Percentiles rank a stretch among this genome's conserved stretches.
These are phyloP conservation scores for Lasioglossum malachurum DNA, from an alignment of 2,888 invertebrate genomes.

Conservation along the genomic window DNA sequence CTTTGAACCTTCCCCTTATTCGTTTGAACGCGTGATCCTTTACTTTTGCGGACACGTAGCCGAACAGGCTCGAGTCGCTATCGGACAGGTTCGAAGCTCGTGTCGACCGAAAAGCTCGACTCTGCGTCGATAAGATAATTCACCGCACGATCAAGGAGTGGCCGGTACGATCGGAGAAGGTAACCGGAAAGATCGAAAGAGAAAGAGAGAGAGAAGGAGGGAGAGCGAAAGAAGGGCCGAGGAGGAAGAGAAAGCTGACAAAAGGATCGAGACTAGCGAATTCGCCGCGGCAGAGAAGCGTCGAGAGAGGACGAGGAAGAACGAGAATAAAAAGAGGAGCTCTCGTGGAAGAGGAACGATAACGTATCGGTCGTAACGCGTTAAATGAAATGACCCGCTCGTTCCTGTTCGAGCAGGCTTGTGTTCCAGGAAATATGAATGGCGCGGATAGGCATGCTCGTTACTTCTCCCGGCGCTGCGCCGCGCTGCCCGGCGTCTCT, in stretches of 20 bases:
- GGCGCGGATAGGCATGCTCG: slow-evolving; percentile 59
- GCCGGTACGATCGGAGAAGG: neutral
- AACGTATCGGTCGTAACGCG: slow-evolving; percentile 69
- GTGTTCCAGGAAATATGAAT: slow-evolving; percentile 71
- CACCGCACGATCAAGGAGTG: neutral
- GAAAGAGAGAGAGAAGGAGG: too few relatives aligned
- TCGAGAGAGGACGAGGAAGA: neutral
- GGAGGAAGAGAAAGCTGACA: slow-evolving; percentile 17
- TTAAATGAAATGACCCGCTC: slow-evolving; percentile 66
- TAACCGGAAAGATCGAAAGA: neutral
- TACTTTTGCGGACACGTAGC: neutral
- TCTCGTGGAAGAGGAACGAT: slow-evolving; percentile 50
- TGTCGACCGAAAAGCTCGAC: slow-evolving; percentile 7
- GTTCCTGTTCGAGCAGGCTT: slow-evolving; percentile 25
- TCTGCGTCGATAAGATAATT: slow-evolving; percentile 16
- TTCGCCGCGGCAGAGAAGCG: neutral
- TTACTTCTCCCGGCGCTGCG: slow-evolving; percentile 32
- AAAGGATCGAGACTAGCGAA: neutral
- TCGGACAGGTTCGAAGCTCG: neutral
- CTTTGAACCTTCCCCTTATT: neutral
- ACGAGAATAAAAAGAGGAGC: neutral
- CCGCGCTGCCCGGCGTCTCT: neutral
- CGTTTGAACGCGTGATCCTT: neutral
- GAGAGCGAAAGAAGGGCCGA: neutral
- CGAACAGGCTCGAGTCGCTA: neutral